Conservation (phyloP, 1,140 invertebrate genomes). For the Sitophilus oryzae region DNA sequence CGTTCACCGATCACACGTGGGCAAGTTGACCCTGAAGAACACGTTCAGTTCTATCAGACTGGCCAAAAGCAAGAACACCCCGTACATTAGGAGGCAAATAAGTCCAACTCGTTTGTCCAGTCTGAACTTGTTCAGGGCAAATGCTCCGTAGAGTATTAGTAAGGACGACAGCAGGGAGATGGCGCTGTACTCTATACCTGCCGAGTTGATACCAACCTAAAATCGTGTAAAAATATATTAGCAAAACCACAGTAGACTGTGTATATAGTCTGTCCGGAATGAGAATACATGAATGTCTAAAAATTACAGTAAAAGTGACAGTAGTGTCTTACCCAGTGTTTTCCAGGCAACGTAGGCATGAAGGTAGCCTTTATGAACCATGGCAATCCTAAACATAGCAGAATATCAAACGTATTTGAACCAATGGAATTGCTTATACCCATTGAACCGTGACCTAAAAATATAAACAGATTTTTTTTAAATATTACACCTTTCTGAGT, state of each 20-base stretch:
- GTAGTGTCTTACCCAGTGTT: constrained; percentile 49
- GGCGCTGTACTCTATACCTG: constrained; percentile 74
- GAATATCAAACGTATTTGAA: constrained; percentile 85
- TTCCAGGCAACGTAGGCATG: constrained; percentile 63
- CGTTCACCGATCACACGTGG: constrained; percentile 56
- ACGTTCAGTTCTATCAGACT: constrained; percentile 81
- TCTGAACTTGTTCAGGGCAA: constrained; percentile 72
- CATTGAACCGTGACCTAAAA: constrained; percentile 77
- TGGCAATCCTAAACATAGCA: constrained; percentile 75
- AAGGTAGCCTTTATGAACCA: constrained; percentile 80
- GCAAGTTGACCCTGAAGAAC: constrained; percentile 79
- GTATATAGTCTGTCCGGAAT: too few relatives aligned
- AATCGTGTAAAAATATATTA: not conserved
- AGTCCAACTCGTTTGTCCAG: constrained; percentile 71
- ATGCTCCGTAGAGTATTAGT: constrained; percentile 67
- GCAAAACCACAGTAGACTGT: too few relatives aligned
- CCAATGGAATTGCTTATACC: constrained; percentile 85
- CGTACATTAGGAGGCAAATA: constrained; percentile 71
- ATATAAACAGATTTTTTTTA: not conserved
- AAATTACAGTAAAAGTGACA: not conserved
- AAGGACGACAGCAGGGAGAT: constrained; percentile 74
- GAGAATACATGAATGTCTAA: not conserved
- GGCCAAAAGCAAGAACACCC: constrained; percentile 70
- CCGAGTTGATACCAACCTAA: constrained; percentile 63
- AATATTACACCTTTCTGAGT: not conserved